Evolutionary conservation across 2,888 invertebrate genomes (phyloP).

Genomic region (Sinotaia quadrata): DNA sequence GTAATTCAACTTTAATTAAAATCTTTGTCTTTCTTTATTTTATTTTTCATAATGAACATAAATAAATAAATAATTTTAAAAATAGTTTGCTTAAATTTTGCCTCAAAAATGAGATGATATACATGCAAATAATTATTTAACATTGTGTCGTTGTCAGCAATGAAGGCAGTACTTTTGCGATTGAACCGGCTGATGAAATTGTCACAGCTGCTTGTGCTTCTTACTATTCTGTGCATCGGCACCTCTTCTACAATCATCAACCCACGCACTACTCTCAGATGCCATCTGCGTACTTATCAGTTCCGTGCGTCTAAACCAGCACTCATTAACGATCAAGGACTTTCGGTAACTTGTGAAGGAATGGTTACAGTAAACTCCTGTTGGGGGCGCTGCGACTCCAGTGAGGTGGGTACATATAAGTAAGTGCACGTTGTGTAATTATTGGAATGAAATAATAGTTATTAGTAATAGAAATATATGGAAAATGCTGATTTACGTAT

Average conservation of each 20-base stretch:
- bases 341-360: slow-evolving; percentile 83
- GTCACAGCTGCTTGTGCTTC: not conserved
- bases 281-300: slow-evolving; percentile 42
- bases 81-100: no score
- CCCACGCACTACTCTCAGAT: slow-evolving; percentile 43
- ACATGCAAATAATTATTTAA: no score
- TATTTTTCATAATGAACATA: no score
- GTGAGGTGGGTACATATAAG: no score
- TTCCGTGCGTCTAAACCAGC: slow-evolving; percentile 39
- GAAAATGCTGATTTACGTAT: no score
- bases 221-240: slow-evolving; percentile 12
- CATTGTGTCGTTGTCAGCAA: not conserved
- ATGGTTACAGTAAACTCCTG: slow-evolving; percentile 83
- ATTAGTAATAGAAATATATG: no score
- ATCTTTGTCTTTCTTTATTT: no score
- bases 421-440: no score
- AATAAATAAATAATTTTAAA: no score
- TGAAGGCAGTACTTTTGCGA: not conserved
- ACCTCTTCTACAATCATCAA: slow-evolving; percentile 33
- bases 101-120: no score
- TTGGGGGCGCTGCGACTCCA: slow-evolving; percentile 87
- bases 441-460: no score
- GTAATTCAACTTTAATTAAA: no score
- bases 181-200: not conserved
- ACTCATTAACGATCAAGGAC: slow-evolving; percentile 73